Base-by-base conservation (phyloP, 1,140 invertebrate genomes). In the Cydia pomonella region DNA sequence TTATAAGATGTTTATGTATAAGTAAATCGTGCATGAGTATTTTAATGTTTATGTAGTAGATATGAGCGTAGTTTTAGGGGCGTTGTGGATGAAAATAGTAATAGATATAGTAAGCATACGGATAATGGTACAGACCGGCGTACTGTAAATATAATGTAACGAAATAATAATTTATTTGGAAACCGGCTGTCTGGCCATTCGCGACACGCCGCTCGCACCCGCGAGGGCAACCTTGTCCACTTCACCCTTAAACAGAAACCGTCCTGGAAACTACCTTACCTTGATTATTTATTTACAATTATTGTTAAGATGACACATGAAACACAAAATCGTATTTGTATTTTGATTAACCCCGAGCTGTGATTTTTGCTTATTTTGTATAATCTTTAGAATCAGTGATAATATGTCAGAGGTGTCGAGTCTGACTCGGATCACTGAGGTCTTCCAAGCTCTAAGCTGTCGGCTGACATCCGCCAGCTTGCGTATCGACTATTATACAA, bases 311-410 rank as follows among this genome's bases (percentile, higher is more conserved):
- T 74, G 82, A 75, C 73, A 66, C 85, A 85, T 80, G 79, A 84
- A 84, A 91, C 87, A 91, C 84, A 86, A 89, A 90, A 88, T 85
- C 79, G 83, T 88, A 85, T 86, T 89, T 86, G 81, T 89, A 90
- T 90, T 88, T 92, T 91, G 87, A 90, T 89, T 88, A 93, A 92
- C 87, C 87, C 64, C 87, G 89, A 93, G 91, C 91, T 93, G 91
- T 93, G 91, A 93, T 93, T 93, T 90, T 91, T 91, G 88, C 85
- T 87, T 89, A 92, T 88, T 59, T 79, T 85, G 83, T 92, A 86
- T 87, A 76, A 59, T 87, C 82, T 87, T 82, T 86, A 77, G 80
- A 82, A 79, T 81, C 86, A 83, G 79, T 86, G 81, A 81, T 80
- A 80, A 76, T 76, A 62, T 81, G 75, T 62, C 73, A 74, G 59